Conservation (phyloP, 2,113 vertebrate species). For the Muntiacus muntjak region DNA sequence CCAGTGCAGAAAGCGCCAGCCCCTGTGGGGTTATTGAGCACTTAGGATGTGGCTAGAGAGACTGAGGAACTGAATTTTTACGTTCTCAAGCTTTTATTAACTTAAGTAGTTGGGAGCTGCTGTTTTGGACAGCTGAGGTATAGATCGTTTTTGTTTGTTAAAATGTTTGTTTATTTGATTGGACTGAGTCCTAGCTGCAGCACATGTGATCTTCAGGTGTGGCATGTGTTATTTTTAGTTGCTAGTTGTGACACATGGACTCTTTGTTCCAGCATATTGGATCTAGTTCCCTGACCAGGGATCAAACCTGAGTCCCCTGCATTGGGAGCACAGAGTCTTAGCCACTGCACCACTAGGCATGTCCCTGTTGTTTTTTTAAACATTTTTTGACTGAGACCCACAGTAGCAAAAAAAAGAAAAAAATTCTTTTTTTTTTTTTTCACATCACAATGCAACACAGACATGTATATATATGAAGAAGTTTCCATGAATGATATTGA, state of each 20-base stretch:
- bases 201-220: background rate
- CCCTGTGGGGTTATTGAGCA: background rate
- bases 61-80: background rate
- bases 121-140: background rate
- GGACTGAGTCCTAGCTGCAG: background rate
- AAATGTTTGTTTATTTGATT: background rate
- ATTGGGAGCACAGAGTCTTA: background rate
- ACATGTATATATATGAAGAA: background rate
- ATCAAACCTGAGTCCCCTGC: background rate
- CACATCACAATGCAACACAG: background rate
- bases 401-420: background rate
- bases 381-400: background rate
- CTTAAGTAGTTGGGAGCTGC: background rate
- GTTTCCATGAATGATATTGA: background rate
- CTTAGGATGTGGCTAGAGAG: background rate
- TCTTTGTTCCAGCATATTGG: background rate
- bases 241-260: background rate
- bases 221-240: background rate
- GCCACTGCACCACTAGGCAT: background rate
- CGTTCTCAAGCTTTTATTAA: background rate
- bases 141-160: background rate
- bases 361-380: background rate
- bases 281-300: background rate
- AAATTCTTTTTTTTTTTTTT: background rate
- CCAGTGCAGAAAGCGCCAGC: background rate